phyloP scores from a whole-genome alignment of 2,113 vertebrate genomes.

The Galbula dea region DNA sequence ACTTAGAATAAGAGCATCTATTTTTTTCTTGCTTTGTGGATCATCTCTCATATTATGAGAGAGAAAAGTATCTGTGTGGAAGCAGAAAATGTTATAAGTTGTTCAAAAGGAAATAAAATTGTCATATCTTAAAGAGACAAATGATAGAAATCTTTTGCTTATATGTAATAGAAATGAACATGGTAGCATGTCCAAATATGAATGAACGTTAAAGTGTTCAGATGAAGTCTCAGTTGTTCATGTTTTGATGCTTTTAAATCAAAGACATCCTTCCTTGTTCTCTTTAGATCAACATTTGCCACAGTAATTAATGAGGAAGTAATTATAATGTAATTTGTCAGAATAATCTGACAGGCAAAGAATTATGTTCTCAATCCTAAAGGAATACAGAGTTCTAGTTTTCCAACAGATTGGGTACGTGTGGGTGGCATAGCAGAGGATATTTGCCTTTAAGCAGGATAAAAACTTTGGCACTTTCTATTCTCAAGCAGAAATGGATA shows the following conservation, averaged over 20 bases:
- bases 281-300: conserved; percentile 50
- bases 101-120: neutral
- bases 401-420: conserved; percentile 19
- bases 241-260: conserved; percentile 34
- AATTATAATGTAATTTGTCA: conserved; percentile 60
- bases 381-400: conserved; percentile 32
- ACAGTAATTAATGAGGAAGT: conserved; percentile 55
- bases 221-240: neutral
- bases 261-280: neutral
- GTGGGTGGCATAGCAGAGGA: conserved; percentile 36
- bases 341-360: conserved; percentile 60
- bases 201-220: neutral
- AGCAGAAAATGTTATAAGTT: neutral
- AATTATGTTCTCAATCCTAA: conserved; percentile 47
- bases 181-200: neutral
- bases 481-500: neutral
- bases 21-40: neutral
- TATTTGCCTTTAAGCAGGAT: conserved; percentile 47
- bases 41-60: neutral
- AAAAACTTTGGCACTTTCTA: neutral
- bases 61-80: neutral
- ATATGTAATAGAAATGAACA: neutral
- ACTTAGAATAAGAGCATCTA: neutral
- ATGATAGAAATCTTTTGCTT: neutral
- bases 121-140: neutral